A percentile compares a stretch with the other conserved stretches of the same genome.
phyloP scores from a whole-genome alignment of 2,797 vertebrate genomes.

The Esox masquinongy region DNA sequence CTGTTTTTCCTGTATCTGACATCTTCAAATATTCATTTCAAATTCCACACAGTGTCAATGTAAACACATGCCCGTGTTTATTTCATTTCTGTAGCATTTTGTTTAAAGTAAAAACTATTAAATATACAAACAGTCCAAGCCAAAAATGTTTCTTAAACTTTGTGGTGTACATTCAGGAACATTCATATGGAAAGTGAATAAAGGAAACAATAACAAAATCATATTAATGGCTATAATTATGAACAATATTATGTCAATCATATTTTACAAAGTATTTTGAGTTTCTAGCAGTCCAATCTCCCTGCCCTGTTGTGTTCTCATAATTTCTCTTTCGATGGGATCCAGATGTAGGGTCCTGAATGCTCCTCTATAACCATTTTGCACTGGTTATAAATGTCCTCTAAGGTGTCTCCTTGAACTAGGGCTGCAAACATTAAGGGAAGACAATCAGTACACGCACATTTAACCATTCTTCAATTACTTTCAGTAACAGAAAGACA shows the following conservation, averaged over 20 bases:
- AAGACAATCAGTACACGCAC: slow-evolving; percentile 11
- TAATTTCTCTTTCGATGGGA: slow-evolving; percentile 98
- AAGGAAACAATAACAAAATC: slow-evolving; percentile 69
- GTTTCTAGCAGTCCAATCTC: slow-evolving; percentile 76
- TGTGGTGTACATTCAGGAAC: slow-evolving; percentile 96
- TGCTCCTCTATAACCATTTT: slow-evolving; percentile 98
- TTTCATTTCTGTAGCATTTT: slow-evolving; percentile 35
- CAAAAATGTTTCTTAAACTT: slow-evolving; percentile 76
- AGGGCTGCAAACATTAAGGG: slow-evolving; percentile 80
- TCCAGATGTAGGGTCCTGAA: slow-evolving; percentile 98
- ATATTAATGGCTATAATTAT: slow-evolving; percentile 72
- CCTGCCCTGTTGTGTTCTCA: slow-evolving; percentile 79
- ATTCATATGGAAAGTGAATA: slow-evolving; percentile 91
- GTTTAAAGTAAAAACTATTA: slow-evolving; percentile 53
- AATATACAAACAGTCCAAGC: slow-evolving; percentile 62
- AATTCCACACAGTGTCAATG: slow-evolving; percentile 31
- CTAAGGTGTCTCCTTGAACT: slow-evolving; percentile 97
- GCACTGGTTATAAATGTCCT: slow-evolving; percentile 98
- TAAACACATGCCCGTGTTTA: slow-evolving; percentile 36
- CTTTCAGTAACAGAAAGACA: too few relatives aligned
- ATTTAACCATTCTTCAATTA: neutral
- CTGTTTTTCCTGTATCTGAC: slow-evolving; percentile 16
- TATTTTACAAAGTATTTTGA: slow-evolving; percentile 86
- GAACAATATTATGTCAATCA: slow-evolving; percentile 66
- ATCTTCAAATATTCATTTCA: slow-evolving; percentile 21